phyloP scores from a whole-genome alignment of 2,113 vertebrate species.

The Triplophysa tibetana region DNA sequence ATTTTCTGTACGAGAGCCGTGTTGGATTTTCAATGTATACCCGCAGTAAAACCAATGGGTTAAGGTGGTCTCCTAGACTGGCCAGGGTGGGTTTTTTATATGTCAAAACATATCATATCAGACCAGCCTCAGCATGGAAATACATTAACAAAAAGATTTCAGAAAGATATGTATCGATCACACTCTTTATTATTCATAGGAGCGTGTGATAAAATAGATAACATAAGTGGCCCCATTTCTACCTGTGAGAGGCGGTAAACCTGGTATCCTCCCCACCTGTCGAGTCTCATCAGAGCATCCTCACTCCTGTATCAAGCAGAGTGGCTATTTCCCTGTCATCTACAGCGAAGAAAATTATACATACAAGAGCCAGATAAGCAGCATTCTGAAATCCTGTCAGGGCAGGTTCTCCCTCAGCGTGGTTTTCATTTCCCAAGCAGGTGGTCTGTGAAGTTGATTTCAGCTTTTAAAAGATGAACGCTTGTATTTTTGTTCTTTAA shows the following conservation, averaged over 20 bases:
- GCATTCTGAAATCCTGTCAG: slow-evolving; percentile 13
- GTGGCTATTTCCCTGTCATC: slow-evolving; percentile 10
- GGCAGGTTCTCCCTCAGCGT: slow-evolving; percentile 9
- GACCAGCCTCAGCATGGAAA: not conserved
- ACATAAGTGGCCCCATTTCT: not conserved
- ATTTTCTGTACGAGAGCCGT: not conserved
- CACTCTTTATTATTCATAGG: not conserved
- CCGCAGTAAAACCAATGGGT: too few species aligned
- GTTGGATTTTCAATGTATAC: not conserved
- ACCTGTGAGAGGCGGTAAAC: not conserved
- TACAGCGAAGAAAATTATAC: not conserved
- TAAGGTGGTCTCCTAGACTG: too few species aligned
- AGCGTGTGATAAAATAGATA: too few species aligned
- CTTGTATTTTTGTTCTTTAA: not conserved
- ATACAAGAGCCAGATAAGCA: slow-evolving; percentile 1
- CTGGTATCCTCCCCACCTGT: not conserved
- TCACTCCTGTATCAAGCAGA: slow-evolving; percentile 9
- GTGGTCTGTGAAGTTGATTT: slow-evolving; percentile 18
- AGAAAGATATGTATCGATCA: not conserved
- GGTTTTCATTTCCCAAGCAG: slow-evolving; percentile 13
- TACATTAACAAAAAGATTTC: not conserved
- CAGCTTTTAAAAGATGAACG: not conserved
- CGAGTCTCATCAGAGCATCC: not conserved
- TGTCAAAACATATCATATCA: too few species aligned
- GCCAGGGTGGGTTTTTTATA: too few species aligned